Evolutionary conservation across 2,113 vertebrate species (phyloP).

Genomic region (Epinephelus moara): DNA sequence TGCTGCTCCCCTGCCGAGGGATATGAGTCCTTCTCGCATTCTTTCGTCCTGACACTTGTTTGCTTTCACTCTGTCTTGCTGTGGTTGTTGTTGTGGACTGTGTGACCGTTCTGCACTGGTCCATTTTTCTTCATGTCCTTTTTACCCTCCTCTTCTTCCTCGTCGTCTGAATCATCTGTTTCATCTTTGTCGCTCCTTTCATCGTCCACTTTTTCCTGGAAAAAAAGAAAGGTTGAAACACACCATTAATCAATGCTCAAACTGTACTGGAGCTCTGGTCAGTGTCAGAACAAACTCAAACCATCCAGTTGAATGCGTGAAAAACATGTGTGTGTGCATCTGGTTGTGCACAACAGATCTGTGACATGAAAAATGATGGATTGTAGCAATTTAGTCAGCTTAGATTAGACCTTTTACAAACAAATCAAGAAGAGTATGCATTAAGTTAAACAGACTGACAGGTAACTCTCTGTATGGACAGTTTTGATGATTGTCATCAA

Average conservation of each 20-base stretch:
- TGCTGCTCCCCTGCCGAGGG: slow-evolving; percentile 45
- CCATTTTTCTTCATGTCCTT: slow-evolving; percentile 84
- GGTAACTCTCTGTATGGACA: no score
- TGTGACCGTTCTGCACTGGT: slow-evolving; percentile 88
- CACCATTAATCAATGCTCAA: slow-evolving; percentile 14
- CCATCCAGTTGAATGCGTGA: background rate
- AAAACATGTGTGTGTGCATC: background rate
- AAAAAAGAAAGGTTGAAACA: background rate
- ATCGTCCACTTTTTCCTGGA: slow-evolving; percentile 89
- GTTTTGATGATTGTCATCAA: no score
- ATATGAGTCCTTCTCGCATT: slow-evolving; percentile 57
- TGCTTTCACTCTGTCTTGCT: slow-evolving; percentile 84
- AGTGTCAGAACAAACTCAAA: slow-evolving; percentile 21
- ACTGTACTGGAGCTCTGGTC: slow-evolving; percentile 20
- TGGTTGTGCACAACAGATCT: background rate
- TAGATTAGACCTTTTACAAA: no score
- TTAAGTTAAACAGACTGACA: no score
- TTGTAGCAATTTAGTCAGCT: no score
- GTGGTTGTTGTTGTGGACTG: slow-evolving; percentile 90
- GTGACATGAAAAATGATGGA: background rate
- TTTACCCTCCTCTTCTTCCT: slow-evolving; percentile 87
- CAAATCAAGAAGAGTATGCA: no score
- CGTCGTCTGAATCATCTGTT: slow-evolving; percentile 92
- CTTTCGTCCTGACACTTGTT: slow-evolving; percentile 20
- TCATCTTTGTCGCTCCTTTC: slow-evolving; percentile 94